Evolutionary conservation across 2,888 invertebrate species (phyloP), one percentile per base, ranked within the genome.

Genomic region (Eupelmus urozonus): DNA sequence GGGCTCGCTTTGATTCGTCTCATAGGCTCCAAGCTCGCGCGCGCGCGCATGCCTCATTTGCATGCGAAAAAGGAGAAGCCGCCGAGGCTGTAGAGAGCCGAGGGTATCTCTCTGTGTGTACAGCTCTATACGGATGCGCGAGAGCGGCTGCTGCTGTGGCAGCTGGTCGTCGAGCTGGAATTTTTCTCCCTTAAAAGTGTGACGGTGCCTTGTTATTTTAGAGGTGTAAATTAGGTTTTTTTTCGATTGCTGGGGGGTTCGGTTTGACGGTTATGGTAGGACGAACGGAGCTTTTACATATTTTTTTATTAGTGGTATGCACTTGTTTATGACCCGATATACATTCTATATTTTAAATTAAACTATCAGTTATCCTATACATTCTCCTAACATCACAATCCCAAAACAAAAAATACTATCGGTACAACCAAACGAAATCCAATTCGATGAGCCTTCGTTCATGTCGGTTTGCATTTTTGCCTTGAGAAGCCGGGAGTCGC

Each of bases 1-100:
- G 86, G 18, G 27, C 86, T 70, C 81, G 42, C 57, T 51, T 45
- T 42, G 7, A 2, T 27, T 66, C n/a, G 53, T 3, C 45, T 34
- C 9, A 34, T 34, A 34, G 3, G 9, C 34, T 57, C 16, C 27
- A 16, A 13, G 81, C 83, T 84, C 85, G 83, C 86, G 84, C 83
- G 82, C n/a, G n/a, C 23, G 23, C 40, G 11, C 63, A 16, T 5
- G 60, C 77, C 81, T 78, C 57, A 82, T 84, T 82, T 80, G 81
- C 77, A 77, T 71, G 74, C 80, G 72, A 27, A 62, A 29, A 75
- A 69, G 75, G 75, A 67, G 65, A 53, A 18, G 29, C 34, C 23
- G 62, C 70, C 23, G 40, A 9, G 16, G 23, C 59, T 34, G 34
- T 34, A 34, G 9, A 34, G 34, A 34, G 34, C 34, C 9, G 16